These are phyloP conservation scores for Lasioglossum baleicum DNA, from an alignment of 1,140 invertebrate species.

Conservation along the genomic window DNA sequence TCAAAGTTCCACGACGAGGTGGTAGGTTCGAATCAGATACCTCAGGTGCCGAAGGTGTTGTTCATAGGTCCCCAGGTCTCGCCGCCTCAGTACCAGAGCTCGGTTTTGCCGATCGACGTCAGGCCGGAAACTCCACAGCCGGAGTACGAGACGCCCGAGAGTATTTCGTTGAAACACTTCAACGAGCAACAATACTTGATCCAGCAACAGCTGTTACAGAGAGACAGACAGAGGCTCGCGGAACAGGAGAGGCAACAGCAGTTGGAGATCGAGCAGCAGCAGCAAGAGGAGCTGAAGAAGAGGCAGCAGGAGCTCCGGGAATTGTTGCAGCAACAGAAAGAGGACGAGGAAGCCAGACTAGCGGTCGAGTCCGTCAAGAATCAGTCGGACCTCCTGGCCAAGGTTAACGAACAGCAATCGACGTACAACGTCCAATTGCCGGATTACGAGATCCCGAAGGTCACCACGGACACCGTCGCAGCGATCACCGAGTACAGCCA, in stretches of 20 bases:
- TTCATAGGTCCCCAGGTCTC: conserved; percentile 64
- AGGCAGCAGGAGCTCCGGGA: conserved; percentile 67
- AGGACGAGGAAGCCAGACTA: conserved; percentile 50
- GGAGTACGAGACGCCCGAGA: conserved; percentile 75
- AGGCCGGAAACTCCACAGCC: conserved; percentile 64
- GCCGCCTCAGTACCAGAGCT: conserved; percentile 61
- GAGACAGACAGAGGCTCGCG: conserved; percentile 69
- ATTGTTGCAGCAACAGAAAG: conserved; percentile 64
- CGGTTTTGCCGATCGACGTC: conserved; percentile 67
- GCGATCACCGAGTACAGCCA: conserved; percentile 26
- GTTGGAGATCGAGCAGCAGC: conserved; percentile 68
- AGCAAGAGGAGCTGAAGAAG: conserved; percentile 70
- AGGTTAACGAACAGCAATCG: conserved; percentile 20
- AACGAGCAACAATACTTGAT: conserved; percentile 76
- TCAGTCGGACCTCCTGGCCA: conserved; percentile 40
- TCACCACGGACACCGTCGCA: conserved; percentile 34
- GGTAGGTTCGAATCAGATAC: conserved; percentile 39
- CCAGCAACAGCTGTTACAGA: conserved; percentile 74
- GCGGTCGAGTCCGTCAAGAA: conserved; percentile 39
- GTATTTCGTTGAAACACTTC: conserved; percentile 75
- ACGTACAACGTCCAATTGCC: conserved; percentile 39
- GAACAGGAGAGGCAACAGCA: conserved; percentile 72
- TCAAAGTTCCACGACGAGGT: conserved; percentile 66
- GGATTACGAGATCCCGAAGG: conserved; percentile 49
- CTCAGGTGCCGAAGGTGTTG: conserved; percentile 57